phyloP scores from a whole-genome alignment of 2,797 vertebrate genomes.

The Sardinella longiceps region DNA sequence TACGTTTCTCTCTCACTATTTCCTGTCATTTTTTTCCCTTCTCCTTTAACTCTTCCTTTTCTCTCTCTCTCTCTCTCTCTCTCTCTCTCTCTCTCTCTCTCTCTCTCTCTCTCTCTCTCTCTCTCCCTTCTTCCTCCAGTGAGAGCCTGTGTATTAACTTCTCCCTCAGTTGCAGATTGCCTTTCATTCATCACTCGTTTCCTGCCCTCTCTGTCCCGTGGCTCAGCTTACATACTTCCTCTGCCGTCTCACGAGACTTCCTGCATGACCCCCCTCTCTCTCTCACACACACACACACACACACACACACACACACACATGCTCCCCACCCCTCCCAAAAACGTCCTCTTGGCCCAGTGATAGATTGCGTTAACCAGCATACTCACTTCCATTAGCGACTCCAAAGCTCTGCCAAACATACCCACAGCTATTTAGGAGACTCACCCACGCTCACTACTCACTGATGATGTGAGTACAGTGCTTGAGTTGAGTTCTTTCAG shows the following conservation, averaged over 20 bases:
- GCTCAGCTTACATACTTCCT: conserved; percentile 68
- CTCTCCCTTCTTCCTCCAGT: not conserved
- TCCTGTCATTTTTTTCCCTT: not conserved
- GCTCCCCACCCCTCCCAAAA: not conserved
- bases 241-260: conserved; percentile 62
- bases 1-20: no score
- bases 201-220: conserved; percentile 58
- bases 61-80: not conserved
- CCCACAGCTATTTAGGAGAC: conserved; percentile 30
- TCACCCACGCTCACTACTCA: no score
- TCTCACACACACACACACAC: not conserved
- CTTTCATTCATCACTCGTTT: conserved; percentile 67
- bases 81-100: not conserved
- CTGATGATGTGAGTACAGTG: not conserved
- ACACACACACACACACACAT: not conserved
- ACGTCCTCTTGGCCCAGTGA: conserved; percentile 19
- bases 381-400: conserved; percentile 63
- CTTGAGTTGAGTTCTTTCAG: not conserved
- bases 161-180: conserved; percentile 54
- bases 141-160: conserved; percentile 54
- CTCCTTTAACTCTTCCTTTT: not conserved
- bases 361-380: conserved; percentile 54
- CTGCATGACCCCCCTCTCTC: conserved; percentile 36
- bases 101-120: not conserved
- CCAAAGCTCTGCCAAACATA: conserved; percentile 51